phyloP scores from a whole-genome alignment of 2,113 vertebrate species.

The Echinops telfairi region DNA sequence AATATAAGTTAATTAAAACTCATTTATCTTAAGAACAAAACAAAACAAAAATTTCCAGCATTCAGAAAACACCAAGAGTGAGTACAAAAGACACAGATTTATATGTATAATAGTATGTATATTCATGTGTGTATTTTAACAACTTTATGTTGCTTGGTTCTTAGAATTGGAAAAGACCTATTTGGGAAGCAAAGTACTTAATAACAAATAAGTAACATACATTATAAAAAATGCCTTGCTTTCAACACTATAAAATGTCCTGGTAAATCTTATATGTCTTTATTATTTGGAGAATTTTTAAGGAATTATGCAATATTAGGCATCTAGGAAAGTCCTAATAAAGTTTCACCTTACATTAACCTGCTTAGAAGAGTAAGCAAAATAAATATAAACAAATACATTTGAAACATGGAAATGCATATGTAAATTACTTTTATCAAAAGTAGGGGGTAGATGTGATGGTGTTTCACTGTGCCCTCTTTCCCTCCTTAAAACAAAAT shows the following conservation, averaged over 20 bases:
- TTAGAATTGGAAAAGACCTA: background rate
- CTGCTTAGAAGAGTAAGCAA: background rate
- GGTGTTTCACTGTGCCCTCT: too few species aligned
- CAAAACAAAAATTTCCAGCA: background rate
- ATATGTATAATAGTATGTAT: background rate
- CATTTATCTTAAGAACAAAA: conserved; percentile 56
- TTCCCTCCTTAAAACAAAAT: background rate
- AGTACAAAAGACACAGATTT: conserved; percentile 7
- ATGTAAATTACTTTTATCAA: conserved; percentile 12
- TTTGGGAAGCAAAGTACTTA: conserved; percentile 17
- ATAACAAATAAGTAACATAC: background rate
- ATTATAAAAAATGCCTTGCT: conserved; percentile 1
- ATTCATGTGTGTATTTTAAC: background rate
- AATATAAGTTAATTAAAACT: conserved; percentile 69
- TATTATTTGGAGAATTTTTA: conserved; percentile 23
- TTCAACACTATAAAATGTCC: background rate
- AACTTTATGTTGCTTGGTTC: background rate
- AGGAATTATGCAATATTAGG: background rate
- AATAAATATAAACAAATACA: background rate
- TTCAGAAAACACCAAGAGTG: background rate
- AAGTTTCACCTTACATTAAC: conserved; percentile 40
- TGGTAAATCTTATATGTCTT: background rate
- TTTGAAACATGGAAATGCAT: background rate
- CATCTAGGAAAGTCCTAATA: conserved; percentile 16
- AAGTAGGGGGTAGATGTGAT: background rate